These are phyloP conservation scores for Cuculus canorus DNA, from an alignment of 2,797 vertebrate species.

Conservation along the genomic window DNA sequence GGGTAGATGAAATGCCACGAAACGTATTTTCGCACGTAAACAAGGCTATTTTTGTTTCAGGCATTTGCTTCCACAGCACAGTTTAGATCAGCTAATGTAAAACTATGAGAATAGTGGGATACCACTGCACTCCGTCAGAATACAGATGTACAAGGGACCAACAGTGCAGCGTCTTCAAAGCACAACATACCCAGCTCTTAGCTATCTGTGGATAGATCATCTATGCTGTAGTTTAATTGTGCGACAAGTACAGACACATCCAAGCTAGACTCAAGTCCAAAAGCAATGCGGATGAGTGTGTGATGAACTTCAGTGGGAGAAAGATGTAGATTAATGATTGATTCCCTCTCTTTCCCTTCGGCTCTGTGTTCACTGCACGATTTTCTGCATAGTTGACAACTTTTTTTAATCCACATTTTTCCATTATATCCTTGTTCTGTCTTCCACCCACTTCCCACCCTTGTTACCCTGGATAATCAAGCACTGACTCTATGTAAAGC, in stretches of 20 bases:
- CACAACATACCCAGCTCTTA: neutral
- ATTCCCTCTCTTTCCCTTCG: neutral
- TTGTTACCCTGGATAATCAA: neutral
- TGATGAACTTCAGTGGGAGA: neutral
- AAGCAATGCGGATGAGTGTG: neutral
- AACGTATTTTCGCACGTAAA: conserved; percentile 3
- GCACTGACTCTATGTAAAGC: neutral
- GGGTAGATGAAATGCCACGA: neutral
- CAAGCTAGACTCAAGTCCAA: neutral
- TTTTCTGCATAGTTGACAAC: neutral
- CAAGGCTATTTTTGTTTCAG: conserved; percentile 10
- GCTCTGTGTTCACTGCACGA: neutral
- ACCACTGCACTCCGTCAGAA: neutral
- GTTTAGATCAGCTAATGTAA: neutral
- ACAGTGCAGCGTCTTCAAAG: neutral
- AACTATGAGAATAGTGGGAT: neutral
- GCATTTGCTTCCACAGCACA: neutral
- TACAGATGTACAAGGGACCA: neutral
- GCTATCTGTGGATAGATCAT: neutral
- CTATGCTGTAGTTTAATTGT: neutral
- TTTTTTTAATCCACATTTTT: neutral
- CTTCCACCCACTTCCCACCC: neutral
- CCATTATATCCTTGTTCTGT: neutral
- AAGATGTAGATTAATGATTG: neutral
- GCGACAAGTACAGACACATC: neutral